Evolutionary conservation across 2,888 invertebrate species (phyloP), one percentile per base, ranked within the genome.

Genomic region (Ennomos quercinarius): DNA sequence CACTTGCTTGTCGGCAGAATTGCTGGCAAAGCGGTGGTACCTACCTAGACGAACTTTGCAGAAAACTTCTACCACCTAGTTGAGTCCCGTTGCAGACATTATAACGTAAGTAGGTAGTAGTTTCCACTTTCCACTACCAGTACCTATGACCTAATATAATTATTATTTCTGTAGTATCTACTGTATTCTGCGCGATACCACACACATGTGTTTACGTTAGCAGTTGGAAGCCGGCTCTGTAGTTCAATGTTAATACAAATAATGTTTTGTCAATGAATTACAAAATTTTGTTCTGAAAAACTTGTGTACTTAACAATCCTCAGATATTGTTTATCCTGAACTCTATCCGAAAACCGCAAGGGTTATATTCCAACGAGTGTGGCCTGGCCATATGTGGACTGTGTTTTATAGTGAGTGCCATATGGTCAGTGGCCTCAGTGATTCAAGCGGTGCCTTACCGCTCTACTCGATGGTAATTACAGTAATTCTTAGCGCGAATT

Each of bases 381-480:
- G 37, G 38, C 37, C 40, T 46, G 34, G 36, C 52, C 58, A 5
- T 27, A 5, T 6, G 27, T n/a, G n/a, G n/a, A 17, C 17, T 17
- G 17, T 27, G 27, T 27, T n/a, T n/a, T 27, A 27, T 27, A 6
- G 27, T 27, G 27, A 6, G 27, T 72, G 63, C 85, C 86, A 86
- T 84, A 86, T 87, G 86, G 84, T 80, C 79, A 70, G 61, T 73
- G 76, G 78, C 78, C 77, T 80, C 75, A 65, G 50, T 68, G 71
- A 69, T 64, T 70, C 68, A 72, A 61, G 12, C 38, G 35, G 49
- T 35, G 41, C 50, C 41, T 49, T 41, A 41, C 27, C 37, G 11
- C 3, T 12, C n/a, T 9, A 17, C 41, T 37, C 41, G 12, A 40
- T 34, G 36, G 41, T 41, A 37, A 46, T 52, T 52, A 52, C 42